A percentile compares a stretch with the other conserved stretches of the same genome.
Evolutionary conservation across 2,113 vertebrate genomes (phyloP).

Genomic region (Scalopus aquaticus): DNA sequence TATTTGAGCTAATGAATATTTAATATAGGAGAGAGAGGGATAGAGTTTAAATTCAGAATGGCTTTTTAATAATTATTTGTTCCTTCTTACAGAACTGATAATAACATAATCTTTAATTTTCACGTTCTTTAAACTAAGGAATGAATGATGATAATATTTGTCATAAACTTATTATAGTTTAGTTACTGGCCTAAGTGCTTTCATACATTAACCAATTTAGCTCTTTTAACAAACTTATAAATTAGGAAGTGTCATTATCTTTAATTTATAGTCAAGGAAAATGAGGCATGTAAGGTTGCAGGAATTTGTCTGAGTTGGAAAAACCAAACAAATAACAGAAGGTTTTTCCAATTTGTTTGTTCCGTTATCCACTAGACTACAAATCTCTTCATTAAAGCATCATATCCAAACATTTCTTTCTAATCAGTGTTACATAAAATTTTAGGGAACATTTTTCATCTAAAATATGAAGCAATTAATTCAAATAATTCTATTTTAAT

Average conservation of each 20-base stretch:
- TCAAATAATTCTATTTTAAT: neutral
- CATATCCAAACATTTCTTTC: neutral
- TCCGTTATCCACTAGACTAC: neutral
- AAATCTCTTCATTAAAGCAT: conserved; percentile 10
- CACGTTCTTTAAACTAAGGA: conserved; percentile 18
- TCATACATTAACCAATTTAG: neutral
- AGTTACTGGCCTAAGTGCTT: neutral
- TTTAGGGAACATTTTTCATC: neutral
- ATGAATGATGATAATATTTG: conserved; percentile 46
- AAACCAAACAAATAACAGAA: neutral
- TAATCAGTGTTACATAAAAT: neutral
- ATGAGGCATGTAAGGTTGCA: neutral
- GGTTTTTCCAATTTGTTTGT: neutral
- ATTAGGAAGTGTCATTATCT: neutral
- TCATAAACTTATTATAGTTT: conserved; percentile 32
- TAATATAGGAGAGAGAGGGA: neutral
- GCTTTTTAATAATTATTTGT: conserved; percentile 38
- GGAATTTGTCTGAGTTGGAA: neutral
- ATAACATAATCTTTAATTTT: conserved; percentile 31
- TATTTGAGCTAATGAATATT: conserved; percentile 28
- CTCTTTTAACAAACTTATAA: conserved; percentile 30
- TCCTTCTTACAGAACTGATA: conserved; percentile 30
- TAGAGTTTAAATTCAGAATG: neutral
- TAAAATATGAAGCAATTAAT: neutral
- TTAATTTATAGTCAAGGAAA: conserved; percentile 8